phyloP scores from a whole-genome alignment of 2,797 vertebrate genomes.

The Mionectes olivaceus region DNA sequence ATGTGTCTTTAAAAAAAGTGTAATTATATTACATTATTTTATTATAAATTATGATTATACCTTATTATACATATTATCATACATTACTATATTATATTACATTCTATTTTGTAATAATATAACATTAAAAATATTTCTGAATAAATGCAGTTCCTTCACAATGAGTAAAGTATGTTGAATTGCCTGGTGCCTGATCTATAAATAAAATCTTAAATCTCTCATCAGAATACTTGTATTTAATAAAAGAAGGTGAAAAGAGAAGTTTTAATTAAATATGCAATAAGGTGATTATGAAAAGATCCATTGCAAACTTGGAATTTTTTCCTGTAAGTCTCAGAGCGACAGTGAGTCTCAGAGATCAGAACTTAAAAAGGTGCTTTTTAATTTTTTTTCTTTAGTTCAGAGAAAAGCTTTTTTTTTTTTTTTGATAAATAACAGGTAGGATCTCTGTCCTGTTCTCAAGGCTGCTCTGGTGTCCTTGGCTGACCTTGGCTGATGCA shows the following conservation, averaged over 20 bases:
- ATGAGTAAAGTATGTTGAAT: background rate
- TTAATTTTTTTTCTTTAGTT: background rate
- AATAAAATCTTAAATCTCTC: background rate
- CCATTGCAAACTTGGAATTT: background rate
- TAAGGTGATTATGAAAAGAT: background rate
- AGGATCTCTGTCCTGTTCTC: background rate
- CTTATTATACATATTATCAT: no score
- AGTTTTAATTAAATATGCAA: background rate
- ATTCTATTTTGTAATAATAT: background rate
- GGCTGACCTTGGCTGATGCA: background rate
- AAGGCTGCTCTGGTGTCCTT: background rate
- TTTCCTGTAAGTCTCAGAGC: background rate
- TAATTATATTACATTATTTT: background rate
- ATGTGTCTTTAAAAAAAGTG: background rate
- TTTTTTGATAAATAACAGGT: background rate
- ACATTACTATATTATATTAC: no score
- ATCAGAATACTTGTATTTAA: background rate
- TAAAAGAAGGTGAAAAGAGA: background rate
- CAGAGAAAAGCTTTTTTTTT: background rate
- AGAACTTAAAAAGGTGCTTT: background rate
- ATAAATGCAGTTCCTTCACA: background rate
- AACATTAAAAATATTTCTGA: background rate
- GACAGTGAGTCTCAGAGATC: background rate
- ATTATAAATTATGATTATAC: no score
- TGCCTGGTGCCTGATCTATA: background rate